phyloP scores from a whole-genome alignment of 2,888 invertebrate species.

The Oscheius sp. region DNA sequence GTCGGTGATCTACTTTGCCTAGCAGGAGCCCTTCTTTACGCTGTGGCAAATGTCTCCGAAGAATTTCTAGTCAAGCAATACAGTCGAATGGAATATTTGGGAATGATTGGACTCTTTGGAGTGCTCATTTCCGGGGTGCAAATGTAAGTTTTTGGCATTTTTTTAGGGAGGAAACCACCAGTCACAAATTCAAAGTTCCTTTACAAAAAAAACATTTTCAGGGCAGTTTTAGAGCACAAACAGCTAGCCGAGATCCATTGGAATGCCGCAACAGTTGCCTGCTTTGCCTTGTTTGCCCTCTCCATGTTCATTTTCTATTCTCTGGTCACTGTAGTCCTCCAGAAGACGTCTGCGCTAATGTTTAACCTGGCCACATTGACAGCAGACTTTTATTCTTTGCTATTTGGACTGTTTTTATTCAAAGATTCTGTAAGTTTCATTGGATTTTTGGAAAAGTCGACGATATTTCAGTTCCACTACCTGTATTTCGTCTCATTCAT shows the following conservation, averaged over 20 bases:
- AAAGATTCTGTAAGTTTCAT: slow-evolving; percentile 81
- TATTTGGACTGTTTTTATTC: slow-evolving; percentile 85
- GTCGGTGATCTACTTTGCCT: slow-evolving; percentile 87
- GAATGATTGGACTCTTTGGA: slow-evolving; percentile 85
- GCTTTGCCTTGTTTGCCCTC: slow-evolving; percentile 78
- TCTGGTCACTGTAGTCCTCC: slow-evolving; percentile 81
- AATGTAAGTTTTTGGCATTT: slow-evolving; percentile 75
- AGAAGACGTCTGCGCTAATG: slow-evolving; percentile 83
- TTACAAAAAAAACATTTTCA: too few species aligned
- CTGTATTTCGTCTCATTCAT: slow-evolving; percentile 85
- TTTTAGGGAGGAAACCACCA: slow-evolving; percentile 4
- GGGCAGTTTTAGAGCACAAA: slow-evolving; percentile 80
- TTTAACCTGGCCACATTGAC: slow-evolving; percentile 86
- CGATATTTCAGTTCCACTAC: slow-evolving; percentile 81
- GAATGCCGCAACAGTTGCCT: slow-evolving; percentile 74
- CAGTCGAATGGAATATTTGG: slow-evolving; percentile 84
- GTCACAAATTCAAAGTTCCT: too few species aligned
- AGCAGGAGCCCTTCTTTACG: slow-evolving; percentile 79
- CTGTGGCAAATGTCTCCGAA: slow-evolving; percentile 80
- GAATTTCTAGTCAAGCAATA: slow-evolving; percentile 85
- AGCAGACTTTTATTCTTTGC: slow-evolving; percentile 86
- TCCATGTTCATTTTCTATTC: slow-evolving; percentile 80
- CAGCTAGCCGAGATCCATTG: slow-evolving; percentile 81
- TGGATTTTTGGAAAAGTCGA: not conserved
- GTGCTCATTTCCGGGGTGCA: slow-evolving; percentile 84